A percentile compares a stretch with the other conserved stretches of the same genome.
These are phyloP conservation scores for Entelurus aequoreus DNA, from an alignment of 2,113 vertebrate genomes.

Conservation along the genomic window DNA sequence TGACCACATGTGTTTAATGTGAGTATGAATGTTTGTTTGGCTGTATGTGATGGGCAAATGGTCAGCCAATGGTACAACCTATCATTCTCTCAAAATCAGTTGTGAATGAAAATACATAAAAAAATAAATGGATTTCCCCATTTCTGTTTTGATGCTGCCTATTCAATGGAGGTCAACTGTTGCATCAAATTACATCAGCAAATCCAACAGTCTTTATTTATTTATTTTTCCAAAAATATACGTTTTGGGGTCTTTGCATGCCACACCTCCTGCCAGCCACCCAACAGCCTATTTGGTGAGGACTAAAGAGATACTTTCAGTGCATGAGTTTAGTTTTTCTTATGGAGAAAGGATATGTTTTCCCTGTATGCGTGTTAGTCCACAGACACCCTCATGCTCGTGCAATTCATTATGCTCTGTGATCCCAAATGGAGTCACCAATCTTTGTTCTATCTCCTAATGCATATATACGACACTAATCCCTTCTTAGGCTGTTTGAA, in stretches of 20 bases:
- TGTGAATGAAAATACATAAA: too few relatives aligned
- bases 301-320: background rate
- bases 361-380: background rate
- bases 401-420: slow-evolving; percentile 3
- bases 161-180: background rate
- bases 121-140: background rate
- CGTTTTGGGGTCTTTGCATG: background rate
- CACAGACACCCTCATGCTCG: background rate
- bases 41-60: too few relatives aligned
- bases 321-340: background rate
- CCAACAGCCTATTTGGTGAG: background rate
- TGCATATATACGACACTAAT: slow-evolving; percentile 1
- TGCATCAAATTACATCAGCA: too few relatives aligned
- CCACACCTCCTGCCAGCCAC: background rate
- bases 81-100: too few relatives aligned
- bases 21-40: too few relatives aligned
- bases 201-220: too few relatives aligned
- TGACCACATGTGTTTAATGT: too few relatives aligned
- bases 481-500: background rate
- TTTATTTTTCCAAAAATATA: too few relatives aligned
- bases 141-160: background rate
- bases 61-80: too few relatives aligned
- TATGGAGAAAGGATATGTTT: background rate
- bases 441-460: slow-evolving; percentile 10
- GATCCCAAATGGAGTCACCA: slow-evolving; percentile 11